Evolutionary conservation across 2,797 vertebrate genomes (phyloP), one percentile per base, ranked within the genome.

Genomic region (Microhierax caerulescens): DNA sequence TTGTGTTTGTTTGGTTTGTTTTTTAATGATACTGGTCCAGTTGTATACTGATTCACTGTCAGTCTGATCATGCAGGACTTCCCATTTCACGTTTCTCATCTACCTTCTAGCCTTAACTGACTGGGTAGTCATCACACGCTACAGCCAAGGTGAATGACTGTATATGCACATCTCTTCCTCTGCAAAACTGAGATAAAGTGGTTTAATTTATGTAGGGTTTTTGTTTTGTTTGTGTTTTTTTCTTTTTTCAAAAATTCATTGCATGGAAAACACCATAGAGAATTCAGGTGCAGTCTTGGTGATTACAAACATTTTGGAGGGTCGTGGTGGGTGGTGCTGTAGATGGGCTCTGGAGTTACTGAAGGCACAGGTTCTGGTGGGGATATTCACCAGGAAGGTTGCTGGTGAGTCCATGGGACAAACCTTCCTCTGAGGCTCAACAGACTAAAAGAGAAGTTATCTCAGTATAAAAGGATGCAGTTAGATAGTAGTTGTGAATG

Each of bases 291-390:
- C 43, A 47, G 37, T 48, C 16, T 27, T 41, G 48, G 19, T 50
- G 43, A 8, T 53, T 30, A 7, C 32, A 45, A 30, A 37, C 0
- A 0, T 0, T 0, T 9, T 72, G 53, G 50, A 56, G 27, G 7
- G 11, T 7, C 2, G 9, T 15, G 18, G 28, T 22, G 0, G 0
- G 16, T 48, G 45, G 20, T 65, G 36, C 23, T 82, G 57, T 25
- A 24, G 14, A 5, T 0, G 5, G 11, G 5, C 5, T 56, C 13
- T 0, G 1, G n/a, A 8, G 14, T 54, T 54, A 13, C 7, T 50
- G 41, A 56, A 67, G 10, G 5, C 14, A 25, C 11, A 16, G 54
- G 6, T 74, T 36, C 45, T 34, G 67, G 19, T 48, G 11, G 28
- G 30, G 36, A 25, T 11, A 8, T 37, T 82, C 51, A 32, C 41